A percentile compares a stretch with the other conserved stretches of the same genome.
These are phyloP conservation scores for Pristiophorus japonicus DNA, from an alignment of 2,113 vertebrate species.

Conservation along the genomic window DNA sequence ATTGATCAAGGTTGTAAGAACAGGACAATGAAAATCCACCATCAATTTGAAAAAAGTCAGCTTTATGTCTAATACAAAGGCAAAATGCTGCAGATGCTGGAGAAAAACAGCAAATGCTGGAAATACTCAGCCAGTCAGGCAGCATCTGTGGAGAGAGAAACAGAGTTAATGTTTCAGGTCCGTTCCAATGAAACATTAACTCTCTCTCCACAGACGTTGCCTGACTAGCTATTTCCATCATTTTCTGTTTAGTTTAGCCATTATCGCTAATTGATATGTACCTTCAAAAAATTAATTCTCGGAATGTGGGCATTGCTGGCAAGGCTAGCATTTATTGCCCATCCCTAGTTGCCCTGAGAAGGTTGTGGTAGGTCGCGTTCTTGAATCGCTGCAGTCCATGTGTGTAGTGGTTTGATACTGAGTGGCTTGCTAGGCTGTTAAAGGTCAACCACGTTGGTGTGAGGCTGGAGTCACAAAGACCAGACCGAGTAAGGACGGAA, in stretches of 20 bases:
- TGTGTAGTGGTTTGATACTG: background rate
- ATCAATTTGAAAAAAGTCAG: background rate
- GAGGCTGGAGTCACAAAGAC: background rate
- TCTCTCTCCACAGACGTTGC: background rate
- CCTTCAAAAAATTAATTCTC: background rate
- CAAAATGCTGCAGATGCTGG: background rate
- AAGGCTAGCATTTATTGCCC: background rate
- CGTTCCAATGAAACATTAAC: background rate
- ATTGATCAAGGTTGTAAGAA: background rate
- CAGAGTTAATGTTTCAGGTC: background rate
- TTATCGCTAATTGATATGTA: background rate
- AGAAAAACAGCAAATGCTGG: background rate
- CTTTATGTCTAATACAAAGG: background rate
- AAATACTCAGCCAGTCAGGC: background rate
- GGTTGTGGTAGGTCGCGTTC: background rate
- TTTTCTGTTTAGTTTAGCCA: background rate
- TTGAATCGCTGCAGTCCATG: background rate
- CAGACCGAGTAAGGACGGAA: background rate
- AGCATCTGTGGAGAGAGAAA: background rate
- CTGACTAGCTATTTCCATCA: background rate
- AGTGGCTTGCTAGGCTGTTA: background rate
- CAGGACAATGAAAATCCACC: background rate
- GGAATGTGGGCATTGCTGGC: background rate
- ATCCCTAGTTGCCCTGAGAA: background rate
- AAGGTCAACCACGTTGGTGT: background rate